These are phyloP conservation scores for Limonius californicus DNA, from an alignment of 1,140 invertebrate genomes.

Conservation along the genomic window DNA sequence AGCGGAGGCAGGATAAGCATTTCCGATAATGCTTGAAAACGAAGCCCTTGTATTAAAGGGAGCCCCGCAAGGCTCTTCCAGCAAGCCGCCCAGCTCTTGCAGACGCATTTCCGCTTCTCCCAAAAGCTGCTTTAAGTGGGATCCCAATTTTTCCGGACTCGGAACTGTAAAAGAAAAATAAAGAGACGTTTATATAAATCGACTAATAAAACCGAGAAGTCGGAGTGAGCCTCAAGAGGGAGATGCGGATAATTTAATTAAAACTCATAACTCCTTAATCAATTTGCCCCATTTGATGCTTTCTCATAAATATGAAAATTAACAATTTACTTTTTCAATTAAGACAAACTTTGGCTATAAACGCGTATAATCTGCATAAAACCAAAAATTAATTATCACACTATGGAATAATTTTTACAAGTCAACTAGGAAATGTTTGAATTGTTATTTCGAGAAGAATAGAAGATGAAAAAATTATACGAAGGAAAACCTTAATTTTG, in stretches of 20 bases:
- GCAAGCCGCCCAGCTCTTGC: constrained; percentile 63
- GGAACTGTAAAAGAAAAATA: constrained; percentile 56
- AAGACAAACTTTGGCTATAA: neutral
- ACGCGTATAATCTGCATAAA: too few species aligned
- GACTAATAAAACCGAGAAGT: neutral
- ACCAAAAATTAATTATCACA: too few species aligned
- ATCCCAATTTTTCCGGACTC: constrained; percentile 63
- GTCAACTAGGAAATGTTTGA: too few species aligned
- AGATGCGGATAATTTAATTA: neutral
- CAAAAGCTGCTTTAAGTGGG: constrained; percentile 69
- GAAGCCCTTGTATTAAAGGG: constrained; percentile 49
- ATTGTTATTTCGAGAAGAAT: too few species aligned
- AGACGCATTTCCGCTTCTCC: constrained; percentile 76
- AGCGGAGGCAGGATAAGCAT: constrained; percentile 42
- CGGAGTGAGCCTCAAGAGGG: neutral
- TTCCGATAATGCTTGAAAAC: constrained; percentile 48
- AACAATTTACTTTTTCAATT: constrained; percentile 3
- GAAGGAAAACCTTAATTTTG: too few species aligned
- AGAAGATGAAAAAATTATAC: too few species aligned
- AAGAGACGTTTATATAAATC: neutral
- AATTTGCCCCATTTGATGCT: neutral
- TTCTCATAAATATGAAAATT: constrained; percentile 16
- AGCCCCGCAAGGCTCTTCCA: constrained; percentile 47
- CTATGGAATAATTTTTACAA: too few species aligned
- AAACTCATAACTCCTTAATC: neutral